These are phyloP conservation scores for Hermatobates lingyangjiaoensis DNA, from an alignment of 1,140 invertebrate genomes.

Conservation along the genomic window DNA sequence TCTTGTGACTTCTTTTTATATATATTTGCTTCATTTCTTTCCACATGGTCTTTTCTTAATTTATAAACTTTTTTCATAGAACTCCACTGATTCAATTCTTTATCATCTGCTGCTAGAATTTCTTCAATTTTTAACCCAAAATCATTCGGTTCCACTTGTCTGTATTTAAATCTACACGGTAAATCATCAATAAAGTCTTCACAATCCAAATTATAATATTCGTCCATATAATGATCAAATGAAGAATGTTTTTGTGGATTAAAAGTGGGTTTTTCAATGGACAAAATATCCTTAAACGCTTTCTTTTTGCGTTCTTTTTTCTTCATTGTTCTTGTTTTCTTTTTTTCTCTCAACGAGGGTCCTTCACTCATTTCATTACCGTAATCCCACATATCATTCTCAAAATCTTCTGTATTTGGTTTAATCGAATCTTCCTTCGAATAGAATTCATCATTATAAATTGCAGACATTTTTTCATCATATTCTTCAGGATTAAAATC, in stretches of 20 bases:
- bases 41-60: constrained; percentile 52
- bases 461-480: constrained; percentile 65
- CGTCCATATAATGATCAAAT: constrained; percentile 77
- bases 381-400: background rate
- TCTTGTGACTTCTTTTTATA: constrained; percentile 58
- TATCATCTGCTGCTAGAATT: constrained; percentile 74
- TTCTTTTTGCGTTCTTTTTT: constrained; percentile 27
- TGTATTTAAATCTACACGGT: constrained; percentile 84
- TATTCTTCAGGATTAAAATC: constrained; percentile 86
- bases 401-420: constrained; percentile 4
- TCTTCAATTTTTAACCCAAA: constrained; percentile 84
- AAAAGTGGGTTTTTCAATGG: constrained; percentile 36
- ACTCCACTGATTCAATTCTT: constrained; percentile 86
- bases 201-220: constrained; percentile 85
- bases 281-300: constrained; percentile 6
- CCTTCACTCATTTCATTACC: constrained; percentile 3
- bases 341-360: constrained; percentile 4
- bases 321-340: constrained; percentile 10
- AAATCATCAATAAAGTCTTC: constrained; percentile 85
- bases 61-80: constrained; percentile 79
- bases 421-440: constrained; percentile 19
- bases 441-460: constrained; percentile 81
- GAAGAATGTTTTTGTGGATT: constrained; percentile 52
- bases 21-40: constrained; percentile 56
- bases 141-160: constrained; percentile 69